phyloP scores from a whole-genome alignment of 2,797 vertebrate genomes.

The Syngnathus rostellatus region DNA sequence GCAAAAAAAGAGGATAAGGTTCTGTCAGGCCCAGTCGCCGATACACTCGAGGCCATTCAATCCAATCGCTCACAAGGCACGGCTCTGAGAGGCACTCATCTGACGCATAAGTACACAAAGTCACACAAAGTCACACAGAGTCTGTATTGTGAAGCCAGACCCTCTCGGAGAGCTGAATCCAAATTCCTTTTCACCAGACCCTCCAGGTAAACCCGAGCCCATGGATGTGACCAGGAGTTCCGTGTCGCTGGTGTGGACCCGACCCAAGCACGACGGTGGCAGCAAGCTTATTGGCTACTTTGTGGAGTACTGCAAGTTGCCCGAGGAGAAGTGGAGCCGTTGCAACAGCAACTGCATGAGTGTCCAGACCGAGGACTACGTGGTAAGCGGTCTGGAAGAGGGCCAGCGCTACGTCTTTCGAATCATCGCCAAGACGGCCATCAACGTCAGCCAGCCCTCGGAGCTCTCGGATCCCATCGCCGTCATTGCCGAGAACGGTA shows the following conservation, averaged over 20 bases:
- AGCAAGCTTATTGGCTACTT: slow-evolving; percentile 94
- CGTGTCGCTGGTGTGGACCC: slow-evolving; percentile 86
- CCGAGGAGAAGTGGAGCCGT: slow-evolving; percentile 86
- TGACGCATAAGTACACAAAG: neutral
- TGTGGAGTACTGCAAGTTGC: slow-evolving; percentile 86
- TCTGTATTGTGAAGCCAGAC: neutral
- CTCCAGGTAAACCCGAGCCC: slow-evolving; percentile 93
- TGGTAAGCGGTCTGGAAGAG: slow-evolving; percentile 85
- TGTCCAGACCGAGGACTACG: slow-evolving; percentile 86
- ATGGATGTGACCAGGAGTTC: slow-evolving; percentile 86
- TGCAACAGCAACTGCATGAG: slow-evolving; percentile 85
- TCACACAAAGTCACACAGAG: neutral
- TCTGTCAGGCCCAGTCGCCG: too few relatives aligned
- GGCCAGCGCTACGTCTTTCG: slow-evolving; percentile 88
- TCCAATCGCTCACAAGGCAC: too few relatives aligned
- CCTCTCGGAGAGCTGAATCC: neutral
- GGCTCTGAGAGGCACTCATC: too few relatives aligned
- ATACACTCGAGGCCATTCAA: too few relatives aligned
- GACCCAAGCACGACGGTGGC: slow-evolving; percentile 91
- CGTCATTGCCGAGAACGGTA: slow-evolving; percentile 90
- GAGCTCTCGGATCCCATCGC: slow-evolving; percentile 90
- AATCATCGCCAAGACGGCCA: slow-evolving; percentile 86
- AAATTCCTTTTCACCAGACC: slow-evolving; percentile 42
- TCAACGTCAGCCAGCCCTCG: slow-evolving; percentile 86
- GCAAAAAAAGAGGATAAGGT: too few relatives aligned